Base-by-base conservation (phyloP, 1,140 invertebrate genomes). In the Rhopalosiphum padi region DNA sequence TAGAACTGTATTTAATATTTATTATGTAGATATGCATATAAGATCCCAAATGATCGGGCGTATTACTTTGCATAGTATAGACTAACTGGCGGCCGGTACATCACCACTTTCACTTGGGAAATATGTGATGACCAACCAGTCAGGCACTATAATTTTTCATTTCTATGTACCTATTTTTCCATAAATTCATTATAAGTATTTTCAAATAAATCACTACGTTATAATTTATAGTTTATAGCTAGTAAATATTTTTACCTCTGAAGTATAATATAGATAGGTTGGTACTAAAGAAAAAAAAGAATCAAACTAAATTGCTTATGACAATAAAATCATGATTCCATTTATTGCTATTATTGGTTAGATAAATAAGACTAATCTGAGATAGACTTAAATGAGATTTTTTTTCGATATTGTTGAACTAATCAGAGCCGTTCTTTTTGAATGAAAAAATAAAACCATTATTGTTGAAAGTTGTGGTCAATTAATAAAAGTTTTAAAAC, bases 251-350 rank as follows among this genome's bases (percentile, higher is more conserved):
- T 68, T 68, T 68, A n/a, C 30, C 30, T n/a, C 60, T n/a, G 60
- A 68, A 18, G 30, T 77, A 77, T 77, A n/a, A n/a, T 15, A n/a
- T 30, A 68, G 60, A 4, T 68, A 68, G 30, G 3, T 30, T 25
- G 35, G 37, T 85, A 86, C 25, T 30, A 46, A 86, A 60, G 9
- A 60, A 60, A 60, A 15, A 68, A 15, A 68, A 77, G 18, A 77
- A n/a, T n/a, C 85, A 46, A n/a, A 46, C 43, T 46, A 87, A 46
- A 48, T 87, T 87, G 85, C 43, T 87, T 43, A 43, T 87, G n/a
- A 48, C 25, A 87, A 87, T 46, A n/a, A 87, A 87, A 87, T 35
- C 60, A 35, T 77, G n/a, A 5, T 48, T 87, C 11, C 1, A 21
- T n/a, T 46, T 87, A 87, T 87, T 87, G 11, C 11, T 87, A n/a